Evolutionary conservation across 2,113 vertebrate genomes (phyloP), one percentile per base, ranked within the genome.

Genomic region (Lepus timidus): DNA sequence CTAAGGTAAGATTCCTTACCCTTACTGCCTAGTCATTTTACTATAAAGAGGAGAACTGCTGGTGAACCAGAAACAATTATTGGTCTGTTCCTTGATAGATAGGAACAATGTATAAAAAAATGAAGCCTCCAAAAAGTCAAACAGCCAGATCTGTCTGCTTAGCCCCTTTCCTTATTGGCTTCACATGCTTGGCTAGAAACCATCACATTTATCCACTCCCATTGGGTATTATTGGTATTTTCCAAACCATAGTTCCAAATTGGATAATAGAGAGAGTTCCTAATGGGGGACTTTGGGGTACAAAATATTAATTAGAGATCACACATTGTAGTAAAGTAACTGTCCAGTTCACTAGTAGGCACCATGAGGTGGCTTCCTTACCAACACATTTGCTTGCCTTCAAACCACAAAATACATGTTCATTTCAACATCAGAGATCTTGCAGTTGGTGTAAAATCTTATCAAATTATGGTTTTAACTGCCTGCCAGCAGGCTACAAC

Each of bases 181-280:
- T 89, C 31, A 58, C 16, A 71, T 79, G 25, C 74, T 78, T 85
- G 31, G 70, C 62, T 52, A 75, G 2, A 75, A 31, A 96, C 4
- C 27, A 86, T 78, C 33, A 64, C 4, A 70, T 64, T 71, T 84
- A 13, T 84, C 36, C 23, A 71, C 12, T 75, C 16, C 12, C 31
- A 51, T 1, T 75, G 33, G 10, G 12, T 75, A 12, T 20, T 71
- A 5, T 44, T 88, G 31, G 29, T 86, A 92, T 84, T 70, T 27
- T 80, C 70, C 68, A 95, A 91, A 81, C 20, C 25, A 61, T 25
- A 95, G n/a, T 16, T 91, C 31, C 31, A 79, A 82, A 93, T 83
- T 44, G 9, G 8, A 31, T 80, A 90, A 79, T 5, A 78, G 17
- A 84, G 17, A 84, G 22, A 86, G 52, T 25, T 74, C 39, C 39